Percentiles rank a stretch among this genome's conserved stretches.
phyloP scores from a whole-genome alignment of 2,888 invertebrate genomes.

The Chrysolina americana region DNA sequence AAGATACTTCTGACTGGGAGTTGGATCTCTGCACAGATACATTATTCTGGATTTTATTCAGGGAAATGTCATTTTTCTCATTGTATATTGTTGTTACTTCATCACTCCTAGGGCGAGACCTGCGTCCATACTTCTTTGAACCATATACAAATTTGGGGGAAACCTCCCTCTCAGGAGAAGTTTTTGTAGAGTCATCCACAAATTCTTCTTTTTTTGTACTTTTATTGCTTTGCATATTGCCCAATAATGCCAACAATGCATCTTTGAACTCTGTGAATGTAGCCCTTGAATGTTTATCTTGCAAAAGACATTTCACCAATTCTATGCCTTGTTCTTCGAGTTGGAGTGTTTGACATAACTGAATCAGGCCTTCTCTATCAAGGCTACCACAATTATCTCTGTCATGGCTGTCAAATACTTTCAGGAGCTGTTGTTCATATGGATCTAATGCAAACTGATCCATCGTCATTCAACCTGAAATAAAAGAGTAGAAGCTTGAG shows the following conservation, averaged over 20 bases:
- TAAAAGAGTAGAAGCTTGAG: constrained; percentile 9
- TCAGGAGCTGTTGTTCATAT: constrained; percentile 86
- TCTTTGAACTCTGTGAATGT: constrained; percentile 85
- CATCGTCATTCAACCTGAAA: constrained; percentile 42
- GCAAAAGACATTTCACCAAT: constrained; percentile 68
- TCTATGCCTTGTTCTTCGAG: constrained; percentile 80
- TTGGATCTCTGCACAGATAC: constrained; percentile 72
- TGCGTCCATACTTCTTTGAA: constrained; percentile 82
- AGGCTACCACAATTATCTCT: constrained; percentile 79
- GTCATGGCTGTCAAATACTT: constrained; percentile 86
- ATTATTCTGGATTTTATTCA: constrained; percentile 57
- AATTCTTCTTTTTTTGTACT: constrained; percentile 49
- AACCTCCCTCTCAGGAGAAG: constrained; percentile 79
- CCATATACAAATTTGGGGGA: constrained; percentile 82
- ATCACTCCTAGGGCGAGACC: constrained; percentile 76
- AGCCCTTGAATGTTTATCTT: constrained; percentile 71
- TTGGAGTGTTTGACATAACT: constrained; percentile 83
- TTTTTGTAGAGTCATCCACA: constrained; percentile 63
- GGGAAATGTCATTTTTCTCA: constrained; percentile 66
- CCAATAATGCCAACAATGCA: constrained; percentile 80
- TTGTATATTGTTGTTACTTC: constrained; percentile 62
- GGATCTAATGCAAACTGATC: constrained; percentile 73
- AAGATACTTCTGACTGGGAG: constrained; percentile 73
- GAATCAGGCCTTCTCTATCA: constrained; percentile 77
- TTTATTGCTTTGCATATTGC: constrained; percentile 67